Conservation (phyloP, 2,113 vertebrate genomes). For the Sitta europaea region DNA sequence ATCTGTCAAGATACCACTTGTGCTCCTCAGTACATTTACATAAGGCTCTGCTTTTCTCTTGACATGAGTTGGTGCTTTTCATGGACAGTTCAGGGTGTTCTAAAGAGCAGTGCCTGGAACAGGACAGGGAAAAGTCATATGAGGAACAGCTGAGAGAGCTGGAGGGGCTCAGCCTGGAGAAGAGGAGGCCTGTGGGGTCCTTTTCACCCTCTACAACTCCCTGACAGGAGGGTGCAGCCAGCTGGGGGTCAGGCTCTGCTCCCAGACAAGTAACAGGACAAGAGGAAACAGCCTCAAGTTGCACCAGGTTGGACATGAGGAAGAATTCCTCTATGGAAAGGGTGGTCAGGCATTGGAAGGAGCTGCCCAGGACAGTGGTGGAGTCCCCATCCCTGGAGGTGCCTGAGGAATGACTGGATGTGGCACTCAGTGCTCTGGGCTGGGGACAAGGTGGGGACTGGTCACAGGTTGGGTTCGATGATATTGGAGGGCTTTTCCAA, state of each 20-base stretch:
- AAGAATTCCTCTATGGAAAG: background rate
- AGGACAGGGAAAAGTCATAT: background rate
- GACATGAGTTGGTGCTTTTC: background rate
- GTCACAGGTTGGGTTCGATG: too few relatives aligned
- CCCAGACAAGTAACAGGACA: background rate
- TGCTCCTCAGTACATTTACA: background rate
- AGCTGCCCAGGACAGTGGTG: background rate
- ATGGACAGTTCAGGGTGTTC: background rate
- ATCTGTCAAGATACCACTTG: background rate
- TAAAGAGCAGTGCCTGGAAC: background rate
- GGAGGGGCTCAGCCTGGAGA: background rate
- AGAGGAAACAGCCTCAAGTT: background rate
- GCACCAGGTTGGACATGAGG: background rate
- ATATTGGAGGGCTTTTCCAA: background rate
- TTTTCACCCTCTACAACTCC: background rate
- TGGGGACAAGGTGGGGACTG: rapidly evolving
- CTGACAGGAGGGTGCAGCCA: background rate
- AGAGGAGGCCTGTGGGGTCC: background rate
- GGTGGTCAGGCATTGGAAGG: background rate
- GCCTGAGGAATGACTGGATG: background rate
- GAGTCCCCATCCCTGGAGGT: background rate
- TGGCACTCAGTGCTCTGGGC: background rate
- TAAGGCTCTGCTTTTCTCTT: background rate
- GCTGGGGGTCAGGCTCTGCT: background rate
- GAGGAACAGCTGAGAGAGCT: background rate